These are phyloP conservation scores for Drosophila nigrodunni DNA, from an alignment of 1,140 invertebrate genomes.

Conservation along the genomic window DNA sequence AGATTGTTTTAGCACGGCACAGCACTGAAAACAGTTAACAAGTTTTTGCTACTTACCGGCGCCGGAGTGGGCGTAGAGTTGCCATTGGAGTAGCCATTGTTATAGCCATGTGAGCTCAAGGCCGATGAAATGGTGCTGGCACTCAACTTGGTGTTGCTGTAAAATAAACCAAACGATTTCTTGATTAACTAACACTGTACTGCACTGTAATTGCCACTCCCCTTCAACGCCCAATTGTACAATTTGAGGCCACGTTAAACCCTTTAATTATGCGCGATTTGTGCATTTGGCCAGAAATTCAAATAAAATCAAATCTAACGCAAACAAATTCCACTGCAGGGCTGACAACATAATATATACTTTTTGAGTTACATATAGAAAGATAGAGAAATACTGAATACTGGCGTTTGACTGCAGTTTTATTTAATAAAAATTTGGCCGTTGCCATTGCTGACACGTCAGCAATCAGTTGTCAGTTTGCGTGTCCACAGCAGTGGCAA, in stretches of 20 bases:
- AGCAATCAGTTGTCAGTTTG: conserved; percentile 74
- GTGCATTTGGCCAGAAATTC: conserved; percentile 56
- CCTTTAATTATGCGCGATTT: conserved; percentile 70
- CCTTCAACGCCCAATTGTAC: conserved; percentile 43
- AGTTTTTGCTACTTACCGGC: conserved; percentile 62
- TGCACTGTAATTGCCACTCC: conserved; percentile 50
- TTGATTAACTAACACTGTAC: conserved; percentile 18
- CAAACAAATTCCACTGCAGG: conserved; percentile 63
- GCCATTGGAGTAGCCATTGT: conserved; percentile 75
- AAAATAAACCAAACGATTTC: neutral
- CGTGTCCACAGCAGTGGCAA: conserved; percentile 48
- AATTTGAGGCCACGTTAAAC: conserved; percentile 4
- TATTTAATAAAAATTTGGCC: conserved; percentile 73
- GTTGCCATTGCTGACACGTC: conserved; percentile 43
- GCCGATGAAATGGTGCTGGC: conserved; percentile 82
- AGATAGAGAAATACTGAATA: neutral
- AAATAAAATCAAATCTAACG: conserved; percentile 40
- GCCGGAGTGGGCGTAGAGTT: conserved; percentile 71
- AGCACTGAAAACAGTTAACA: conserved; percentile 44
- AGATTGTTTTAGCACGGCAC: conserved; percentile 64
- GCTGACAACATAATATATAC: conserved; percentile 15
- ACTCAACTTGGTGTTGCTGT: conserved; percentile 81
- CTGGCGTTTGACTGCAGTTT: conserved; percentile 53
- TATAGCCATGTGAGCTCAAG: conserved; percentile 75
- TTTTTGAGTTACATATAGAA: conserved; percentile 14